Evolutionary conservation across 2,113 vertebrate genomes (phyloP).

Genomic region (Verasper variegatus): DNA sequence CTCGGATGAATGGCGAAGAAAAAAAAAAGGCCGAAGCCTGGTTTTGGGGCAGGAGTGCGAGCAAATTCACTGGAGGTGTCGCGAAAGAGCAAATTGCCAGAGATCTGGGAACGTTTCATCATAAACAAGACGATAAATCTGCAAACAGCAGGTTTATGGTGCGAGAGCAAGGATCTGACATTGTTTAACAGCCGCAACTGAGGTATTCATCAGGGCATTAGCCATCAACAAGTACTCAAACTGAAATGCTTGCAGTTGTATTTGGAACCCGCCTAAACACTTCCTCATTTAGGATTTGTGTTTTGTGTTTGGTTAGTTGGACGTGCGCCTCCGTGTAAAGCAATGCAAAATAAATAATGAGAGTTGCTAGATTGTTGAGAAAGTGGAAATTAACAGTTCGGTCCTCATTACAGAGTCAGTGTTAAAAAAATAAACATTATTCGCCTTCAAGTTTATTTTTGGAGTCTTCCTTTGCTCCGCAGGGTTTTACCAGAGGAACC

Average conservation of each 20-base stretch:
- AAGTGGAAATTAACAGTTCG: slow-evolving; percentile 44
- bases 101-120: too few relatives aligned
- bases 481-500: neutral
- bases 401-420: slow-evolving; percentile 54
- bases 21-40: too few relatives aligned
- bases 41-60: too few relatives aligned
- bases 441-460: neutral
- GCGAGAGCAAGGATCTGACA: slow-evolving; percentile 6
- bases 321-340: slow-evolving; percentile 31
- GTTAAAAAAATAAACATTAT: neutral
- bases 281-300: slow-evolving; percentile 48
- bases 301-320: slow-evolving; percentile 37
- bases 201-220: slow-evolving; percentile 30
- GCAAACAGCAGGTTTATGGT: slow-evolving; percentile 15
- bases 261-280: slow-evolving; percentile 30
- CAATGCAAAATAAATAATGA: slow-evolving; percentile 42
- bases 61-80: too few relatives aligned
- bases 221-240: slow-evolving; percentile 55
- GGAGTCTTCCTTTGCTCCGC: neutral
- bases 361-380: slow-evolving; percentile 42
- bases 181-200: slow-evolving; percentile 26
- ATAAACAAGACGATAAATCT: neutral
- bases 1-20: too few relatives aligned
- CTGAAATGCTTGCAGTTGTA: slow-evolving; percentile 38
- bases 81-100: too few relatives aligned